phyloP scores from a whole-genome alignment of 1,140 invertebrate species.

The Pseudobourletiella spinata region DNA sequence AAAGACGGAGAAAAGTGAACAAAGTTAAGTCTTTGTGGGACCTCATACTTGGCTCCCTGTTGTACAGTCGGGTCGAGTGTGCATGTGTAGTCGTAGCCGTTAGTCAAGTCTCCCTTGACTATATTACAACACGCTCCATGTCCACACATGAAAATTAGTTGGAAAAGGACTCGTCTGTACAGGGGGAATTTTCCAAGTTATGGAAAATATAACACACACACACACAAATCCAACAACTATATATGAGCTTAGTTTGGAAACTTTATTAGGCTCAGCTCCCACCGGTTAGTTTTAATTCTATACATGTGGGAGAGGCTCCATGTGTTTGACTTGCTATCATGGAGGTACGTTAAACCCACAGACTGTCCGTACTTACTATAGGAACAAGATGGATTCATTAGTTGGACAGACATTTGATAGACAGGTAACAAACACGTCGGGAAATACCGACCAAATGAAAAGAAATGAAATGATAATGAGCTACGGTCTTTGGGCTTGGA shows the following conservation, averaged over 20 bases:
- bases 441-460: not conserved
- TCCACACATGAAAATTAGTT: not conserved
- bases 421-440: constrained; percentile 9
- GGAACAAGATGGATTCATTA: constrained; percentile 8
- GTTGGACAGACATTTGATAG: constrained; percentile 7
- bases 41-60: not conserved
- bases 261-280: no score
- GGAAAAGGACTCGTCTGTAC: not conserved
- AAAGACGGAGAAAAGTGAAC: not conserved
- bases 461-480: not conserved
- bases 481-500: not conserved
- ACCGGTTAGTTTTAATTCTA: no score
- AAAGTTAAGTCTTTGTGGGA: not conserved
- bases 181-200: no score
- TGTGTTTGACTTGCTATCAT: no score
- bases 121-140: not conserved
- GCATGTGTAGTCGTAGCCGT: not conserved
- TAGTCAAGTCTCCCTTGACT: not conserved
- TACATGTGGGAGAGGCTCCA: no score
- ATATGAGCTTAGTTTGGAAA: no score
- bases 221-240: no score
- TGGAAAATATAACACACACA: no score
- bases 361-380: not conserved
- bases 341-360: no score
- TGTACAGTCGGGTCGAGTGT: not conserved